These are phyloP conservation scores for Drosophila insularis DNA, from an alignment of 1,140 invertebrate species.

Conservation along the genomic window DNA sequence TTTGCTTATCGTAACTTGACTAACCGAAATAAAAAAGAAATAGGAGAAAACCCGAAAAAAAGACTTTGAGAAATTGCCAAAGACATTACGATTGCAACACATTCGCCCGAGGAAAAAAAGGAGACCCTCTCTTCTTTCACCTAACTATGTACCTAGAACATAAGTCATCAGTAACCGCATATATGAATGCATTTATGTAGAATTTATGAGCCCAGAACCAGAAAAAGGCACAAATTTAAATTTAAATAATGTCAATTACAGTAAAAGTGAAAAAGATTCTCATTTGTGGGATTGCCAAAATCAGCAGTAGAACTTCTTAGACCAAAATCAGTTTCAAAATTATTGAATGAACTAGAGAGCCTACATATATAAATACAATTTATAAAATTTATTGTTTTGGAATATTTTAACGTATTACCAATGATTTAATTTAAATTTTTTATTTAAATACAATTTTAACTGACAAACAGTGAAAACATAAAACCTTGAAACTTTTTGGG, in stretches of 20 bases:
- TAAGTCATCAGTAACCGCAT: neutral
- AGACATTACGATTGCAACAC: slow-evolving; percentile 68
- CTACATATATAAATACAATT: no score
- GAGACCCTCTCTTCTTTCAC: neutral
- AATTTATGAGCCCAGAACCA: slow-evolving; percentile 31
- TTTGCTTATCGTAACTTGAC: slow-evolving; percentile 63
- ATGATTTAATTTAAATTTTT: no score
- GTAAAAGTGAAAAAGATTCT: neutral
- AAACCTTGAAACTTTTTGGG: no score
- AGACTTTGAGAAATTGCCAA: slow-evolving; percentile 73
- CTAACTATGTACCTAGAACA: slow-evolving; percentile 1
- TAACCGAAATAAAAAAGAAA: slow-evolving; percentile 48
- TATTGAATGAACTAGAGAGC: no score
- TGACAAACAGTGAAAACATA: no score
- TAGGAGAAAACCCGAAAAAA: slow-evolving; percentile 63
- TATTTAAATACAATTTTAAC: no score
- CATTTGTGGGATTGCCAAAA: no score
- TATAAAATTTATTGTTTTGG: no score
- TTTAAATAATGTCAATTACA: neutral
- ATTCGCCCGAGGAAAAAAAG: slow-evolving; percentile 44
- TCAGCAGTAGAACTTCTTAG: no score
- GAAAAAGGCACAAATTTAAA: neutral
- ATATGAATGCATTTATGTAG: neutral
- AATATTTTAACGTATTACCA: no score
- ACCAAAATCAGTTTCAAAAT: no score